Evolutionary conservation across 2,888 invertebrate genomes (phyloP).

Genomic region (Parthenolecanium corni): DNA sequence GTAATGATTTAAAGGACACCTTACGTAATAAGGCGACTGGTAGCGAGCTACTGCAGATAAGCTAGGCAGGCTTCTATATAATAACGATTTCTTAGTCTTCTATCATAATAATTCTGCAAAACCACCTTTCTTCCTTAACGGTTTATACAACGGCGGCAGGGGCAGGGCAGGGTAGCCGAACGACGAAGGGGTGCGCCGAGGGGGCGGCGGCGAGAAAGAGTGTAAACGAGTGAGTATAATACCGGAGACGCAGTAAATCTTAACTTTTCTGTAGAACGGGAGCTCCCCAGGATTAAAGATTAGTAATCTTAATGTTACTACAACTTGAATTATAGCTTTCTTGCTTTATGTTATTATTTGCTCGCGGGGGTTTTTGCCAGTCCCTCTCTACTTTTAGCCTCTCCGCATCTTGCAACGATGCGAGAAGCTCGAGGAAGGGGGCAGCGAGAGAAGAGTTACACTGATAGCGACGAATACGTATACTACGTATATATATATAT

Average conservation of each 20-base stretch:
- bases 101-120: constrained; percentile 36
- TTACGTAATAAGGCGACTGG: constrained; percentile 19
- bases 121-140: constrained; percentile 30
- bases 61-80: constrained; percentile 36
- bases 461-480: no score
- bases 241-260: constrained; percentile 36
- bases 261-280: constrained; percentile 35
- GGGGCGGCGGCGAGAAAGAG: constrained; percentile 13
- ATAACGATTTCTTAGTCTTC: constrained; percentile 37
- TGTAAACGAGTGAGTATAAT: constrained; percentile 33
- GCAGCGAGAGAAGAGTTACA: no score
- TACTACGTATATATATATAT: no score
- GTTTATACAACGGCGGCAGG: constrained; percentile 15
- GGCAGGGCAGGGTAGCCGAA: no score
- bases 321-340: constrained; percentile 36
- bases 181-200: not conserved
- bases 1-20: constrained; percentile 33
- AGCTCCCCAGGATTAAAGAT: constrained; percentile 36
- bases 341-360: constrained; percentile 36
- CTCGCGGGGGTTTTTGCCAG: constrained; percentile 29
- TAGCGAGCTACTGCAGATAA: constrained; percentile 30
- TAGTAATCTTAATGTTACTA: constrained; percentile 37
- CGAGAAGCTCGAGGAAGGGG: no score
- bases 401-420: no score
- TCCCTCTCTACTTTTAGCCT: not conserved